A percentile compares a stretch with the other conserved stretches of the same genome.
Evolutionary conservation across 2,113 vertebrate genomes (phyloP).

Genomic region (Panurus biarmicus): DNA sequence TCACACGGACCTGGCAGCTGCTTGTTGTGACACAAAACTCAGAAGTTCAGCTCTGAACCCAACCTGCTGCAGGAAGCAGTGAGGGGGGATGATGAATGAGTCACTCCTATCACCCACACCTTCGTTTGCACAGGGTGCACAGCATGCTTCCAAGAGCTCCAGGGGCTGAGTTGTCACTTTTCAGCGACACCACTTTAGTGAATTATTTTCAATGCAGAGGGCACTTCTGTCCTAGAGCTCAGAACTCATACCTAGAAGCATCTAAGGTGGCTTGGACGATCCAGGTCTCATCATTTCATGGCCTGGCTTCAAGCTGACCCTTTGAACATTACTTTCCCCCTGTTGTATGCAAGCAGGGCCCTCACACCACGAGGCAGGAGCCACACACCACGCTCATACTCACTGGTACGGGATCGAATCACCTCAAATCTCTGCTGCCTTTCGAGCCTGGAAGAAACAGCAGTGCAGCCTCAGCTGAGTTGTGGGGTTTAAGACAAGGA

Average conservation of each 20-base stretch:
- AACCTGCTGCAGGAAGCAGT: not conserved
- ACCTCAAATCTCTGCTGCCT: slow-evolving; percentile 5
- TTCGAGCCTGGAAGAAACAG: slow-evolving; percentile 25
- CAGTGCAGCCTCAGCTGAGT: not conserved
- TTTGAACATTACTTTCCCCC: not conserved
- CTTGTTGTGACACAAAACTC: not conserved
- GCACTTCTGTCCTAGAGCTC: not conserved
- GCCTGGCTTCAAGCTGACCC: not conserved
- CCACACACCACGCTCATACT: not conserved
- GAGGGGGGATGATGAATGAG: not conserved
- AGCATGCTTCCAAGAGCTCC: not conserved
- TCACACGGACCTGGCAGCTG: not conserved
- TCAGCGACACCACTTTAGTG: rapidly evolving
- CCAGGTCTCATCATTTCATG: not conserved
- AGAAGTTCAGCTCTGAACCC: not conserved
- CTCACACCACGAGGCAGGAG: rapidly evolving
- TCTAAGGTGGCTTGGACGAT: not conserved
- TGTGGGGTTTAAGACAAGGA: not conserved
- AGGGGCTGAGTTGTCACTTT: rapidly evolving
- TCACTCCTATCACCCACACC: not conserved
- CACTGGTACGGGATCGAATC: slow-evolving; percentile 42
- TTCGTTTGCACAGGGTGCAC: not conserved
- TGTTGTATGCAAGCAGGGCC: rapidly evolving
- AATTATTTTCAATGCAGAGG: not conserved
- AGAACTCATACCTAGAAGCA: not conserved